Percentiles rank a stretch among this genome's conserved stretches.
Evolutionary conservation across 2,888 invertebrate genomes (phyloP).

Genomic region (Eumacrocentrus americanus): DNA sequence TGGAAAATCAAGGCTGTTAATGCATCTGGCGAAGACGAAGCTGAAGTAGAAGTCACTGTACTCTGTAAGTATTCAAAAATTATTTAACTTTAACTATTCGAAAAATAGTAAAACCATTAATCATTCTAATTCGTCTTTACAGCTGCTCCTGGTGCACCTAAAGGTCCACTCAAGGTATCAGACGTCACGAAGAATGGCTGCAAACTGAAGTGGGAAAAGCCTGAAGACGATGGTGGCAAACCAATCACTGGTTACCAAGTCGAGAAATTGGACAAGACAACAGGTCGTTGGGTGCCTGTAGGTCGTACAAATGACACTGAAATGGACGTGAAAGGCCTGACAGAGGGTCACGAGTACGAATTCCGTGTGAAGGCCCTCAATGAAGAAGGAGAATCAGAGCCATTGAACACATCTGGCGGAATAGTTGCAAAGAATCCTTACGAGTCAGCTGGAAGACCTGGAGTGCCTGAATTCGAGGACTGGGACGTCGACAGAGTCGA

Average conservation of each 20-base stretch:
- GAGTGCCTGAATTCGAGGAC: constrained; percentile 83
- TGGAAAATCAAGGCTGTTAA: constrained; percentile 92
- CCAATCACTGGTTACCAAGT: constrained; percentile 91
- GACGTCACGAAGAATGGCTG: constrained; percentile 90
- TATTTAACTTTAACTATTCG: no score
- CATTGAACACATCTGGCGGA: constrained; percentile 86
- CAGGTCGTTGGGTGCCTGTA: constrained; percentile 92
- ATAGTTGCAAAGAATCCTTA: constrained; percentile 96
- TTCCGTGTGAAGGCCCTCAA: constrained; percentile 93
- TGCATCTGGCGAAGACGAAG: constrained; percentile 89
- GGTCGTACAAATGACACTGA: constrained; percentile 86
- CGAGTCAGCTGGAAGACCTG: constrained; percentile 86
- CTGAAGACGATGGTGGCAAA: constrained; percentile 94
- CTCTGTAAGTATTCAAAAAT: constrained; percentile 64
- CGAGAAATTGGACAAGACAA: constrained; percentile 90
- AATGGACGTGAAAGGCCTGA: constrained; percentile 86
- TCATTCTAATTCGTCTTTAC: constrained; percentile 21
- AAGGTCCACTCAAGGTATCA: constrained; percentile 85
- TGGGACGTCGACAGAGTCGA: constrained; percentile 91
- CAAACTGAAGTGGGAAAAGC: constrained; percentile 91
- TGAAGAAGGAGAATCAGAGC: constrained; percentile 94
- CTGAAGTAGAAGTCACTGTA: constrained; percentile 93
- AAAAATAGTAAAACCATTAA: no score
- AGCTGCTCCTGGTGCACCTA: constrained; percentile 84
- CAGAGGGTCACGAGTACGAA: constrained; percentile 92